Evolutionary conservation across 2,888 invertebrate species (phyloP).

Genomic region (Serrognathus titanus): DNA sequence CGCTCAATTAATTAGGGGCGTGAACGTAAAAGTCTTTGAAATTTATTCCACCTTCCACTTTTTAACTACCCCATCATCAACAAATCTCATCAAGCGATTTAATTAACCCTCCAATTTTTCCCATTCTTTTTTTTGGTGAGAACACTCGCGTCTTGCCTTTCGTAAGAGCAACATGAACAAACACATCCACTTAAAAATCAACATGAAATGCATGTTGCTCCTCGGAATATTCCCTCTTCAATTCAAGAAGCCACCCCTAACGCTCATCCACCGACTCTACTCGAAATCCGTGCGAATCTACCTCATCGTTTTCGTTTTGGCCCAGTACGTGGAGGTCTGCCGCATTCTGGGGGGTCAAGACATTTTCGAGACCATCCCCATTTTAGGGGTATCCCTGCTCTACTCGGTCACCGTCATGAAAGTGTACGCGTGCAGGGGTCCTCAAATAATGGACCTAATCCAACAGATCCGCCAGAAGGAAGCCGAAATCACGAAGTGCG

Average conservation of each 20-base stretch:
- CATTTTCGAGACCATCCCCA: slow-evolving; percentile 18
- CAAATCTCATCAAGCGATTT: too few species aligned
- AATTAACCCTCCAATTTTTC: too few species aligned
- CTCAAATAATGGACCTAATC: slow-evolving; percentile 17
- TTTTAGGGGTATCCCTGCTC: slow-evolving; percentile 20
- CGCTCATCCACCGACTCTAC: slow-evolving; percentile 12
- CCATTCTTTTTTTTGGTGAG: too few species aligned
- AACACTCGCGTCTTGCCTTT: too few species aligned
- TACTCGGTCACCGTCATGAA: slow-evolving; percentile 24
- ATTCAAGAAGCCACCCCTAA: not conserved
- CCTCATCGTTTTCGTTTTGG: slow-evolving; percentile 19
- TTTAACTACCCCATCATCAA: too few species aligned
- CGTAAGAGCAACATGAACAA: not conserved
- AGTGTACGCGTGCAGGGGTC: slow-evolving; percentile 13
- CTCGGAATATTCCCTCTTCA: slow-evolving; percentile 22
- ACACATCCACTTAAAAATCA: slow-evolving; percentile 18
- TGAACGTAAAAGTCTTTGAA: too few species aligned
- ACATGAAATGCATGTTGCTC: slow-evolving; percentile 17
- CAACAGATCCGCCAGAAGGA: slow-evolving; percentile 19
- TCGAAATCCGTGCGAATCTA: slow-evolving; percentile 16
- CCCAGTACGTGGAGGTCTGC: slow-evolving; percentile 22
- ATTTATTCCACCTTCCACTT: too few species aligned
- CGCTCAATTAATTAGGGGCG: too few species aligned
- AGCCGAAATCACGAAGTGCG: slow-evolving; percentile 8
- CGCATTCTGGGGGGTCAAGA: slow-evolving; percentile 12